Evolutionary conservation across 2,888 invertebrate species (phyloP), one percentile per base, ranked within the genome.

Genomic region (Dasysyrphus albostriatus): DNA sequence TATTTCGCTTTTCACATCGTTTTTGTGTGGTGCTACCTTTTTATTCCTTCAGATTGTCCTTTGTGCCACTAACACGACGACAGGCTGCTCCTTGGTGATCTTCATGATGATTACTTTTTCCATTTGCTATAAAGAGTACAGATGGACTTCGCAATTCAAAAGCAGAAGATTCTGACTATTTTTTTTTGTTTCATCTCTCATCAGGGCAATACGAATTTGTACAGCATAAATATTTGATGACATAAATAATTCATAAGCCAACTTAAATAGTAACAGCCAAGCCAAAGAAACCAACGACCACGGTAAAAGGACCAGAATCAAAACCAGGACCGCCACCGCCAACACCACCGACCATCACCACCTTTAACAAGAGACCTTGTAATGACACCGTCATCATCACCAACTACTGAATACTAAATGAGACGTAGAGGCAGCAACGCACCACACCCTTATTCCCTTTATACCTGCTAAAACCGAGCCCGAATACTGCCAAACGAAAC

Each of bases 181-280:
- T 65, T 42, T 29, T 42, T 29, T 75, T 67, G 34, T 65, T 29
- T 44, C 58, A 65, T 67, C 51, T 24, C 63, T 72, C 75, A 54
- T 56, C 82, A 34, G 70, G 56, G 70, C 59, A 75, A 74, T 75
- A 63, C 82, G 69, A 83, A 87, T 83, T 87, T 87, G 87, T 87
- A 75, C 70, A 72, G 83, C 58, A 87, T 87, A 87, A 83, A 87
- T 87, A 87, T 83, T 87, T 87, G 87, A 87, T 87, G 72, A 72
- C 32, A 87, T 87, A 87, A 87, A 87, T 87, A 87, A 87, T 87
- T 87, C 87, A 87, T 87, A 87, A 87, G 75, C 87, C 87, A 65
- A 82, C 78, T 70, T 70, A 65, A 82, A 72, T 39, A 67, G 44
- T 32, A 39, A 29, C 49, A 67, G 14, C 29, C 39, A 19, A 14